Evolutionary conservation across 2,797 vertebrate species (phyloP), one percentile per base, ranked within the genome.

Genomic region (Adrianichthys oophorus): DNA sequence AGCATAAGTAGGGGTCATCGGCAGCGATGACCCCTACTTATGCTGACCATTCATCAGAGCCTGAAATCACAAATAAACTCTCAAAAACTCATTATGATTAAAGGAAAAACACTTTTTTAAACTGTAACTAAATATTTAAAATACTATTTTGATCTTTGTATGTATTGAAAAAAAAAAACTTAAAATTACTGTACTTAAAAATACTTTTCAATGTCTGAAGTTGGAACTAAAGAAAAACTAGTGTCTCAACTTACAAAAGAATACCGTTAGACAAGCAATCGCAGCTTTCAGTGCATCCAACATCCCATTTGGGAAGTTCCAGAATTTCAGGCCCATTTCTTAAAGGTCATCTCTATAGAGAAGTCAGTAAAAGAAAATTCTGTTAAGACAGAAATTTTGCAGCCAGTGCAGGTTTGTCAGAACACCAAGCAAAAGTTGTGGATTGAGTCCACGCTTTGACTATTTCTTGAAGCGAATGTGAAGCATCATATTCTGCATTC

Each of bases 301-400:
- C 62, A 21, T 12, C 46, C 19, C 43, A 45, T 43, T 44, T 44
- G 50, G 29, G 47, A 41, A 41, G 53, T 65, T 57, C 48, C 19
- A 59, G 56, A 41, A 29, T 18, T 29, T 52, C 51, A 60, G 57
- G 41, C 32, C 5, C 69, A 68, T 55, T 52, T 68, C 67, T 65
- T 56, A 69, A 74, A 62, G 54, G 68, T 65, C 62, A 70, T 48
- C 48, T 60, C 59, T 65, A 69, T 75, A 65, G 70, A 65, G 74
- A 68, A 66, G 74, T 78, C 62, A 80, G 52, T 70, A 70, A 70
- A 61, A 46, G 56, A 3, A 65, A 50, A 91, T 78, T 70, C 80
- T 90, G 89, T 88, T 89, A 88, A 80, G 74, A 86, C 73, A 70
- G 62, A 71, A 55, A 66, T 58, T 76, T 88, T 65, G 72, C 74